A percentile compares a stretch with the other conserved stretches of the same genome.
Conservation (phyloP, 1,140 invertebrate genomes). For the Zaprionus gabonicus region DNA sequence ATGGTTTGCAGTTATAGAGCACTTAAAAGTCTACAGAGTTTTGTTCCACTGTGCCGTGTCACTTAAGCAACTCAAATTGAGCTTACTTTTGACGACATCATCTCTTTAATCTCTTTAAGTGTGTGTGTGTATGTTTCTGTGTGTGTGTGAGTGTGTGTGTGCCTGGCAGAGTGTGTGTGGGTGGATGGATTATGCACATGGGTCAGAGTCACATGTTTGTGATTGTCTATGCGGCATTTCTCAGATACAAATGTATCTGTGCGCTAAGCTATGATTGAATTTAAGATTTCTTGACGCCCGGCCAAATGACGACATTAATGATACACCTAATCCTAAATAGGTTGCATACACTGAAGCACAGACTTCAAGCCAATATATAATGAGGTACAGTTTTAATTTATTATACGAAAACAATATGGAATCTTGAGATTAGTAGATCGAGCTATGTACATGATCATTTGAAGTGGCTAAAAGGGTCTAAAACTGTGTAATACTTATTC, state of each 20-base stretch:
- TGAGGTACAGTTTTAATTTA: background rate
- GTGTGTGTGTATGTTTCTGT: slow-evolving; percentile 27
- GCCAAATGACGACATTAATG: slow-evolving; percentile 42
- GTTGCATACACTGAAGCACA: slow-evolving; percentile 33
- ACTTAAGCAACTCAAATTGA: slow-evolving; percentile 74
- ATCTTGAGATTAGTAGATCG: background rate
- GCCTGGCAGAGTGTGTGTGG: background rate
- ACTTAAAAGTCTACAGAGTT: background rate
- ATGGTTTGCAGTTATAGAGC: background rate
- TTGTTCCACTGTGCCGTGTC: slow-evolving; percentile 58
- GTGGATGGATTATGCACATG: slow-evolving; percentile 51
- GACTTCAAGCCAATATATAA: background rate
- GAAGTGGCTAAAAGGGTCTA: background rate
- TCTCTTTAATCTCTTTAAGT: slow-evolving; percentile 71
- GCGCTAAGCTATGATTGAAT: slow-evolving; percentile 54
- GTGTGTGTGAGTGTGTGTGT: background rate
- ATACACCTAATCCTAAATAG: slow-evolving; percentile 43
- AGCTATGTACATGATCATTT: background rate
- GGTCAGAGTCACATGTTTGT: slow-evolving; percentile 52
- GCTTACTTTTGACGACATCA: slow-evolving; percentile 52
- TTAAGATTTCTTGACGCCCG: slow-evolving; percentile 38
- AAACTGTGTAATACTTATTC: no score
- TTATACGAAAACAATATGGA: background rate
- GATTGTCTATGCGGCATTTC: slow-evolving; percentile 54
- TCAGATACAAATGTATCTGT: slow-evolving; percentile 44